These are phyloP conservation scores for Halisarca cf. caerulea DNA, from an alignment of 37 sponge, comb jelly and placozoan species.

Conservation along the genomic window DNA sequence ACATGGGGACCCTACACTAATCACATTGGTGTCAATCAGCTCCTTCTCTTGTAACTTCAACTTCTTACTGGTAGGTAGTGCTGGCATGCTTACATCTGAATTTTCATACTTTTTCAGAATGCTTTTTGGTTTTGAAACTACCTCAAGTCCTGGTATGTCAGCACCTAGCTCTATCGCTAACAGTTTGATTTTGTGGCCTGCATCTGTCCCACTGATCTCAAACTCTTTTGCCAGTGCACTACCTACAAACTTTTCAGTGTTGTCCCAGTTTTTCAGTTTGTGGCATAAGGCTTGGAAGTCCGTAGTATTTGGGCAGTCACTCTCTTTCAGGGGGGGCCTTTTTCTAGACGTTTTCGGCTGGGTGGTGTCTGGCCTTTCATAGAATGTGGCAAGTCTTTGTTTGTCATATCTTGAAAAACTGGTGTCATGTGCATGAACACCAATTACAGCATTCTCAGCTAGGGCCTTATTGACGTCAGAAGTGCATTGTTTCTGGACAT, in stretches of 20 bases:
- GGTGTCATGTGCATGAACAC: not conserved
- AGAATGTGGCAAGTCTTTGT: not conserved
- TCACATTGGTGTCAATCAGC: not conserved
- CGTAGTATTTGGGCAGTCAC: not conserved
- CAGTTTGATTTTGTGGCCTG: not conserved
- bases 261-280: not conserved
- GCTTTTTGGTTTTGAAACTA: not conserved
- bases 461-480: not conserved
- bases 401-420: not conserved
- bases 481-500: no score
- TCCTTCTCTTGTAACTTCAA: not conserved
- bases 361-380: not conserved
- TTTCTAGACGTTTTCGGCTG: not conserved
- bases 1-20: not conserved
- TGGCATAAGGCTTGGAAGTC: not conserved
- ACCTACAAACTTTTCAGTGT: not conserved
- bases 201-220: not conserved
- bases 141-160: not conserved
- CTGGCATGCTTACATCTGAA: not conserved
- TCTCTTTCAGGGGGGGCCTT: not conserved
- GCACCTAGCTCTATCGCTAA: not conserved
- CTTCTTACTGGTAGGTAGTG: not conserved
- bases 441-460: not conserved
- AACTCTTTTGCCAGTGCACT: not conserved
- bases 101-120: not conserved